A percentile compares a stretch with the other conserved stretches of the same genome.
These are phyloP conservation scores for Microctonus aethiopoides DNA, from an alignment of 2,888 invertebrate genomes.

Conservation along the genomic window DNA sequence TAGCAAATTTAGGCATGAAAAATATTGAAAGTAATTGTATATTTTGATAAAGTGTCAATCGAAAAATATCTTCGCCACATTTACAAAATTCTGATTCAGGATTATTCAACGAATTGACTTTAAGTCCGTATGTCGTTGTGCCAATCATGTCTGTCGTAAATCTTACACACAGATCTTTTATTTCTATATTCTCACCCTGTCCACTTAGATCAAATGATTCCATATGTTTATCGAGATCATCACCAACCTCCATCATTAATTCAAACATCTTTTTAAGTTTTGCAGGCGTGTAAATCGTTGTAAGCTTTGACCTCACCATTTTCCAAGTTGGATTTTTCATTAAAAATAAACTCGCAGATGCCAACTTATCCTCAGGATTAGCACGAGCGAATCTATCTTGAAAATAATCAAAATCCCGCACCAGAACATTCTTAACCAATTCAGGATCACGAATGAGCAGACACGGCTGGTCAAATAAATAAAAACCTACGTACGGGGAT, in stretches of 20 bases:
- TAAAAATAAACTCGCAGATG: constrained; percentile 65
- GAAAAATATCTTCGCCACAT: constrained; percentile 65
- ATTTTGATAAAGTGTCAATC: background rate
- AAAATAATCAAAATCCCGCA: constrained; percentile 68
- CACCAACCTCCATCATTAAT: constrained; percentile 48
- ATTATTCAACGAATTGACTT: constrained; percentile 66
- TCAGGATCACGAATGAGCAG: constrained; percentile 67
- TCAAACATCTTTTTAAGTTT: constrained; percentile 57
- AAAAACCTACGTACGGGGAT: constrained; percentile 62
- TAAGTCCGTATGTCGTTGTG: constrained; percentile 68
- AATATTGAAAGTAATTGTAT: constrained; percentile 64
- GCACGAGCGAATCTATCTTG: constrained; percentile 58
- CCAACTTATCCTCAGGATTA: constrained; percentile 63
- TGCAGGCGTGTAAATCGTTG: constrained; percentile 67
- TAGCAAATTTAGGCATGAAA: constrained; percentile 64
- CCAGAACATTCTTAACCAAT: constrained; percentile 66
- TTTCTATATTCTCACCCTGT: constrained; percentile 40
- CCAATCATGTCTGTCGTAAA: constrained; percentile 67
- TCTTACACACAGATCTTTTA: constrained; percentile 56
- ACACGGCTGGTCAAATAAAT: constrained; percentile 65
- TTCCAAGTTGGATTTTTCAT: constrained; percentile 67
- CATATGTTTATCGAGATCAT: constrained; percentile 47
- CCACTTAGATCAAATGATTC: constrained; percentile 16
- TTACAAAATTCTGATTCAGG: constrained; percentile 66
- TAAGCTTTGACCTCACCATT: constrained; percentile 63